Percentiles rank a stretch among this genome's conserved stretches.
These are phyloP conservation scores for Scalopus aquaticus DNA, from an alignment of 2,113 vertebrate genomes.

Conservation along the genomic window DNA sequence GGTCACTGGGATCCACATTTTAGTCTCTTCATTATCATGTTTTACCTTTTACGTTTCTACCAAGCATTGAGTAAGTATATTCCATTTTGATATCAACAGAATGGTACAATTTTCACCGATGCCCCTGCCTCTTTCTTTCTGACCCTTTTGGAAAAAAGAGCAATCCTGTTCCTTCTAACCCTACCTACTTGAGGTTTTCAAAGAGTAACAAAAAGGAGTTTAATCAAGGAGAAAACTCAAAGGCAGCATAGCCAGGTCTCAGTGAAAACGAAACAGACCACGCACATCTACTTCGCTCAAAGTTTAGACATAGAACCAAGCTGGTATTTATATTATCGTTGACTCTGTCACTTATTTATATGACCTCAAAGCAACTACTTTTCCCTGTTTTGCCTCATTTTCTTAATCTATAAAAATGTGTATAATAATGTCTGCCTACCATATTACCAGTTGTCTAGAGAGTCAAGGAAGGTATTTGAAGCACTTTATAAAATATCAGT, in stretches of 20 bases:
- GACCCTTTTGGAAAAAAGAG: neutral
- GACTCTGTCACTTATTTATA: neutral
- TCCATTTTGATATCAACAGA: neutral
- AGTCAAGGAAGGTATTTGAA: neutral
- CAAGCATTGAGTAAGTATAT: neutral
- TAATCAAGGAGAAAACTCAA: constrained; percentile 10
- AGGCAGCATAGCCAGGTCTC: neutral
- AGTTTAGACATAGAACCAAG: neutral
- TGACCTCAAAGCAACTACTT: neutral
- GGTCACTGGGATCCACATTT: neutral
- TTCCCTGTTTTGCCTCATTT: neutral
- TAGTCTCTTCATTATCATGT: neutral
- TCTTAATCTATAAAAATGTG: neutral
- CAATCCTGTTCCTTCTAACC: neutral
- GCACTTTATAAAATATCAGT: neutral
- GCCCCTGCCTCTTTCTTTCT: neutral
- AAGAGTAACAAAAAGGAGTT: neutral
- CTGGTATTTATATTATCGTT: neutral
- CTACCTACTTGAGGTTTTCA: neutral
- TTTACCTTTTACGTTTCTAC: constrained; percentile 43
- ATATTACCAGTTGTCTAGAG: neutral
- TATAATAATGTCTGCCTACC: neutral
- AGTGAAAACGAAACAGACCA: neutral
- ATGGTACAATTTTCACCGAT: neutral
- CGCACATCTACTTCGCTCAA: neutral